A percentile compares a stretch with the other conserved stretches of the same genome.
These are phyloP conservation scores for Pseudobourletiella spinata DNA, from an alignment of 1,140 invertebrate genomes.

Conservation along the genomic window DNA sequence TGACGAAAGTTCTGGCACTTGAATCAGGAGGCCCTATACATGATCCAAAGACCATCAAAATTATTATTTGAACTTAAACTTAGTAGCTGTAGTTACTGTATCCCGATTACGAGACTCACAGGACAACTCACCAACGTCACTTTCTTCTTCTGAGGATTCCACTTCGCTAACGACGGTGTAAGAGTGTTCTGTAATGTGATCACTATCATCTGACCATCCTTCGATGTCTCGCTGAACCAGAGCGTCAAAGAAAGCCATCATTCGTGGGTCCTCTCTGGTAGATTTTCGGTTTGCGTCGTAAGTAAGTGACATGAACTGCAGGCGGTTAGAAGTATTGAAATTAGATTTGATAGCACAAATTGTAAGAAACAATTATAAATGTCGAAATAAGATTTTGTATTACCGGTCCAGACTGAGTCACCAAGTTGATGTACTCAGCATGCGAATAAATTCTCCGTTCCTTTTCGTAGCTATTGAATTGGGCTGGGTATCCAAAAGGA, in stretches of 20 bases:
- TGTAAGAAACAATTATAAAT: no score
- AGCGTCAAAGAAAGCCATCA: conserved; percentile 95
- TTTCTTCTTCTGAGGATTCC: no score
- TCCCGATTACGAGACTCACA: no score
- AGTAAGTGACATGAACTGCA: conserved; percentile 54
- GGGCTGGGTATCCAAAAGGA: conserved; percentile 44
- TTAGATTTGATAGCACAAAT: neutral
- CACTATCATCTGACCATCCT: conserved; percentile 47
- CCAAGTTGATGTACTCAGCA: conserved; percentile 73
- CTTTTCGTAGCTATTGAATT: conserved; percentile 44
- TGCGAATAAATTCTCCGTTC: conserved; percentile 71
- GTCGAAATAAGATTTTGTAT: no score
- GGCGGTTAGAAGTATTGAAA: neutral
- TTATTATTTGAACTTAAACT: no score
- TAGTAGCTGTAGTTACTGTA: no score
- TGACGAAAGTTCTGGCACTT: no score
- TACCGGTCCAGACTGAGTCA: conserved; percentile 64
- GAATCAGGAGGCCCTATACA: no score
- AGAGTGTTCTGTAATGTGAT: conserved; percentile 8
- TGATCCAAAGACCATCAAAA: no score
- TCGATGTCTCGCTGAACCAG: conserved; percentile 82
- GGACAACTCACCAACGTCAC: no score
- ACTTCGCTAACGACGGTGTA: conserved; percentile 6
- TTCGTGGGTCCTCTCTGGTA: conserved; percentile 77
- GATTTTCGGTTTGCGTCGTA: conserved; percentile 65